Conservation (phyloP, 2,888 invertebrate genomes). For the Molanna angustata region DNA sequence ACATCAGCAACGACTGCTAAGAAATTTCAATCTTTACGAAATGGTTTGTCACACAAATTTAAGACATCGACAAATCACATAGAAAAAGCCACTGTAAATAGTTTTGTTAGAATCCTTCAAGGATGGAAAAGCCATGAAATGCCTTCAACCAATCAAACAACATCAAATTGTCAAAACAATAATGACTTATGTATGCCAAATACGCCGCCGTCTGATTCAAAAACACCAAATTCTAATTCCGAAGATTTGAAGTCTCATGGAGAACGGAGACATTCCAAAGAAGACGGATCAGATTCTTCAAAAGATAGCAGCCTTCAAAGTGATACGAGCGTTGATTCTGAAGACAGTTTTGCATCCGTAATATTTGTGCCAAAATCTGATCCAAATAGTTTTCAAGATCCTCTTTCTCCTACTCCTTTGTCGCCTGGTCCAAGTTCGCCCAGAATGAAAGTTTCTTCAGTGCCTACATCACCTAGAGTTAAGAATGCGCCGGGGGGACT, state of each 20-base stretch:
- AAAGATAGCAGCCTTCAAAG: slow-evolving; percentile 89
- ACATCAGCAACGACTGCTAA: slow-evolving; percentile 69
- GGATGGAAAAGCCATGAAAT: slow-evolving; percentile 67
- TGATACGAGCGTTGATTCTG: slow-evolving; percentile 91
- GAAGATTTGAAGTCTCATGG: slow-evolving; percentile 49
- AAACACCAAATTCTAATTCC: slow-evolving; percentile 23
- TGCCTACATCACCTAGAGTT: slow-evolving; percentile 74
- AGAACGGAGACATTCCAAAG: slow-evolving; percentile 76
- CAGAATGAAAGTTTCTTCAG: slow-evolving; percentile 64
- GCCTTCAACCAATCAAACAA: slow-evolving; percentile 40
- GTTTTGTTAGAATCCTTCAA: slow-evolving; percentile 81
- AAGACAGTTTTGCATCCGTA: slow-evolving; percentile 91
- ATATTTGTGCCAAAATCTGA: slow-evolving; percentile 87
- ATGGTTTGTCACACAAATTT: slow-evolving; percentile 79
- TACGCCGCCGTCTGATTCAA: slow-evolving; percentile 37
- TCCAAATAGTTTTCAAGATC: slow-evolving; percentile 48
- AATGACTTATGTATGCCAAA: slow-evolving; percentile 32
- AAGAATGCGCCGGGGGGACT: slow-evolving; percentile 69
- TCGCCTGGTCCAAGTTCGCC: slow-evolving; percentile 63
- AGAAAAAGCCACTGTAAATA: slow-evolving; percentile 79
- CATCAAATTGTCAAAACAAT: slow-evolving; percentile 35
- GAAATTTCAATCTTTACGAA: slow-evolving; percentile 73
- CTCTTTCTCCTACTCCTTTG: slow-evolving; percentile 59
- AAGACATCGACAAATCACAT: slow-evolving; percentile 80
- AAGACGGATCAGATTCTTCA: slow-evolving; percentile 86